These are phyloP conservation scores for Campoplex capitator DNA, from an alignment of 2,888 invertebrate genomes.

Conservation along the genomic window DNA sequence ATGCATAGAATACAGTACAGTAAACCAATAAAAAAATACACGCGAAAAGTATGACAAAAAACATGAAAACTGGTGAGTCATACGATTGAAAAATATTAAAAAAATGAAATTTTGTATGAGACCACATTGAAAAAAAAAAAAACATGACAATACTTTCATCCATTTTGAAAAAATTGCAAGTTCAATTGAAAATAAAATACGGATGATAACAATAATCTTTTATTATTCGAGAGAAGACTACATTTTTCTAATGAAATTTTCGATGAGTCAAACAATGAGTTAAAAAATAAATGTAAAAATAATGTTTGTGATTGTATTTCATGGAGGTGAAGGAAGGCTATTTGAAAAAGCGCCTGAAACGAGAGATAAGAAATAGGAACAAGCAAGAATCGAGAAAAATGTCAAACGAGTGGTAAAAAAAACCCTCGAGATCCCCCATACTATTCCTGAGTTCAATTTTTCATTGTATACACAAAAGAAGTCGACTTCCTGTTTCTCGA, in stretches of 20 bases:
- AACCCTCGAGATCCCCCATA: background rate
- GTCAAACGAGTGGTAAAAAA: background rate
- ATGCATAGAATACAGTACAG: background rate
- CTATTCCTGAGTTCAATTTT: background rate
- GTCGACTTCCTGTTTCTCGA: background rate
- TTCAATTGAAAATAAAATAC: background rate
- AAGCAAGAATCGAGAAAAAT: conserved; percentile 2
- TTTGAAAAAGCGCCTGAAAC: background rate
- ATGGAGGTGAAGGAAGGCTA: no score
- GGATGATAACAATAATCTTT: background rate
- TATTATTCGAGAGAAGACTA: no score
- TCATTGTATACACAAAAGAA: conserved; percentile 17
- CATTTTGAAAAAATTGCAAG: background rate
- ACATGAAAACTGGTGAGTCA: background rate
- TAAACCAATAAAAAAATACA: conserved; percentile 15
- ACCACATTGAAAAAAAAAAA: background rate
- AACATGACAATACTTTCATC: background rate
- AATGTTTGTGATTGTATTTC: background rate
- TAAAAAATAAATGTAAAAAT: background rate
- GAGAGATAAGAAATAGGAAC: background rate
- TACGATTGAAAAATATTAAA: background rate
- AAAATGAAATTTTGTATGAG: background rate
- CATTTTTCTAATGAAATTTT: background rate
- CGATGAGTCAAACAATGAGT: background rate
- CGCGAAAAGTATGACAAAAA: background rate